Evolutionary conservation across 2,888 invertebrate species (phyloP), one percentile per base, ranked within the genome.

Genomic region (Pristionchus arcanus): DNA sequence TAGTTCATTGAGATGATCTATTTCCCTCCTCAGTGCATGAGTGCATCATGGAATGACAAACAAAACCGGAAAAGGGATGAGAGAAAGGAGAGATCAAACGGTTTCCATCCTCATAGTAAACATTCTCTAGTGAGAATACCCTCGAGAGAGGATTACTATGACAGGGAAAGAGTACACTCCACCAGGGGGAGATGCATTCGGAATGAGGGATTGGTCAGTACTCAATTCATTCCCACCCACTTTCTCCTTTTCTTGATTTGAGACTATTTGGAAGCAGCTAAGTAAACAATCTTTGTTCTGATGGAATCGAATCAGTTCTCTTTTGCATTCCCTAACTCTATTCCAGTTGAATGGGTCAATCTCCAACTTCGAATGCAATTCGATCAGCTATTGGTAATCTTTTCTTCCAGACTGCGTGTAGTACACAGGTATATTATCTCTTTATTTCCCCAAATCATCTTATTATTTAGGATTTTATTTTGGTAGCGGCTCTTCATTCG

Each of bases 391-490:
- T 81, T 13, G 81, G 81, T 9, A 81, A 42, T 49, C n/a, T 81
- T 5, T 49, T 81, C 81, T 81, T 81, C 49, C n/a, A 81, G 28
- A 81, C 49, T n/a, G 81, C 81, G 0, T 81, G 81, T n/a, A 81
- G 49, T 19, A 81, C 81, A 11, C 81, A 81, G 81, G 81, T 81
- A 13, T 0, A 7, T 13, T 13, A 34, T 13, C n/a, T 34, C 49
- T 7, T 15, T 28, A 9, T 49, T 5, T 49, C 49, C 13, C 7
- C 13, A n/a, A 15, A 28, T 21, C 28, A 19, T 7, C 15, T 15
- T 49, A 16, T n/a, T 53, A 2, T 81, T 28, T 28, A 81, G 81
- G 81, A 81, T 81, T 81, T 81, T n/a, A 81, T 53, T 49, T 28
- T 81, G 13, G 81, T 81, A 4, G 81, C 81, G 0, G 81, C 81